A percentile compares a stretch with the other conserved stretches of the same genome.
These are phyloP conservation scores for Propithecus coquereli DNA, from an alignment of 2,113 vertebrate genomes.

Conservation along the genomic window DNA sequence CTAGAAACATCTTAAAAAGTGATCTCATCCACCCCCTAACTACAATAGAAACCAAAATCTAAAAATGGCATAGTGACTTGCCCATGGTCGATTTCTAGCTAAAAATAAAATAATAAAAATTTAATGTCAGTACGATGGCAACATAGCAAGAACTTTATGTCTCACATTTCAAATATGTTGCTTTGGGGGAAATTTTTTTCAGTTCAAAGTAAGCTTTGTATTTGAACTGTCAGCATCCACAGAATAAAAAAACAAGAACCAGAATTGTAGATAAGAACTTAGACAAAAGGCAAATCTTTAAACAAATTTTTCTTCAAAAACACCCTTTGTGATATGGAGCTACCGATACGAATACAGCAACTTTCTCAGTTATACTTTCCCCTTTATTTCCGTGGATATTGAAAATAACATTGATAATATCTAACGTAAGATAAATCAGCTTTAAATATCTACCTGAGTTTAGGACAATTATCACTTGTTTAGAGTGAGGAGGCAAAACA, in stretches of 20 bases:
- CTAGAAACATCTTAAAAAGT: background rate
- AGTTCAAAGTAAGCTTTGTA: slow-evolving; percentile 13
- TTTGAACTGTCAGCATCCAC: background rate
- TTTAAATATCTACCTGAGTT: slow-evolving; percentile 7
- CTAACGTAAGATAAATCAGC: background rate
- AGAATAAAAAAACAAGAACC: background rate
- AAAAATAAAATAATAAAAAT: slow-evolving; percentile 9
- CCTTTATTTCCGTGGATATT: background rate
- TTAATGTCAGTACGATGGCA: background rate
- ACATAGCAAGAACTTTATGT: background rate
- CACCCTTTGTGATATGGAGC: background rate
- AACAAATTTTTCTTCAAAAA: background rate
- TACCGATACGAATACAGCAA: background rate
- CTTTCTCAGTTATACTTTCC: background rate
- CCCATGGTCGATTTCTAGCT: background rate
- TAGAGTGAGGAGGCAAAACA: background rate
- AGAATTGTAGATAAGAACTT: background rate
- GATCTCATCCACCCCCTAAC: background rate
- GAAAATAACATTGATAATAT: slow-evolving; percentile 40
- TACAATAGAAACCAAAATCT: background rate
- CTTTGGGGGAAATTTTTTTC: background rate
- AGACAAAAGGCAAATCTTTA: background rate
- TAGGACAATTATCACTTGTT: background rate
- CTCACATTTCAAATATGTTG: slow-evolving; percentile 4
- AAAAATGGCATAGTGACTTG: background rate